Percentiles rank a stretch among this genome's conserved stretches.
Evolutionary conservation across 2,888 invertebrate genomes (phyloP).

Genomic region (Eristalinus aeneus): DNA sequence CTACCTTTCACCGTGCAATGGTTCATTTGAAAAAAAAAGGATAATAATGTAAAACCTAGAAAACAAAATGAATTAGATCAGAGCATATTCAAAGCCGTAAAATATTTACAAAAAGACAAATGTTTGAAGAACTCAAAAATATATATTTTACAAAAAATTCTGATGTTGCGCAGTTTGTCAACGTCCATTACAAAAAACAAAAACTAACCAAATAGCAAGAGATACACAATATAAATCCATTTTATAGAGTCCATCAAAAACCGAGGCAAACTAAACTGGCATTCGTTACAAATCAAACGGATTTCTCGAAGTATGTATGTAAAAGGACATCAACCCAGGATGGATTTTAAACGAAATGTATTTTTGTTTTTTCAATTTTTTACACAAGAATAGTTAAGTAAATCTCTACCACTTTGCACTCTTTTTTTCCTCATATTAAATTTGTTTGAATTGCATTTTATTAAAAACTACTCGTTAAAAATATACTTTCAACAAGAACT

Average conservation of each 20-base stretch:
- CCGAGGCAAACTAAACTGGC: constrained; percentile 15
- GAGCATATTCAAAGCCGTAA: constrained; percentile 66
- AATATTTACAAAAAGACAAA: constrained; percentile 33
- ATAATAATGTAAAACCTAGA: not conserved
- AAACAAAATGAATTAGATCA: constrained; percentile 6
- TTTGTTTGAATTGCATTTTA: constrained; percentile 42
- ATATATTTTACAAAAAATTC: constrained; percentile 75
- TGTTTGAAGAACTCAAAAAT: constrained; percentile 19
- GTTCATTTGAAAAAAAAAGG: constrained; percentile 41
- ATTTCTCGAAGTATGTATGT: constrained; percentile 63
- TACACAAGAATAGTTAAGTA: constrained; percentile 18
- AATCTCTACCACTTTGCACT: constrained; percentile 47
- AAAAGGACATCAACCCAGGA: constrained; percentile 10
- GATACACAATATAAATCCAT: not conserved
- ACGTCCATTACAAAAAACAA: constrained; percentile 74
- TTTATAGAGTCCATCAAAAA: constrained; percentile 54
- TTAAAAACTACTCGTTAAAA: not conserved
- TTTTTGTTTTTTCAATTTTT: constrained; percentile 14
- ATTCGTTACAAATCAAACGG: constrained; percentile 16
- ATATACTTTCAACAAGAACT: not conserved
- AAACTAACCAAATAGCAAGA: not conserved
- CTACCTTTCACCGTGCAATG: constrained; percentile 31
- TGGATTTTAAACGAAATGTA: not conserved
- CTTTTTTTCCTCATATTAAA: constrained; percentile 6
- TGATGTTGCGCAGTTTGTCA: constrained; percentile 80